These are phyloP conservation scores for Drosophila neonasuta DNA, from an alignment of 2,888 invertebrate genomes.

Conservation along the genomic window DNA sequence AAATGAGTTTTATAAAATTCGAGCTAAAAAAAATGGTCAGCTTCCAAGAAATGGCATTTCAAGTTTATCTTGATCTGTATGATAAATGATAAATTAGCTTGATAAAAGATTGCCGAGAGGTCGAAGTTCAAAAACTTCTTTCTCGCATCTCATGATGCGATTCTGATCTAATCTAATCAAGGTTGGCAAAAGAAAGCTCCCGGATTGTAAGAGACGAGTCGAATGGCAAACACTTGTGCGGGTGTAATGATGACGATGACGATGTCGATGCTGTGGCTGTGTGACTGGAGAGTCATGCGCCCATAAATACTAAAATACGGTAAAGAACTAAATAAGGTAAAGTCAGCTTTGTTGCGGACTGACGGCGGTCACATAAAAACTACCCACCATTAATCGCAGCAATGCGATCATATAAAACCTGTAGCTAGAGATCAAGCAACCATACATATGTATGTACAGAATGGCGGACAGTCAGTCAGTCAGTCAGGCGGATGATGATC, in stretches of 20 bases:
- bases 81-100: conserved; percentile 15
- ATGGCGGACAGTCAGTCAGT: conserved; percentile 28
- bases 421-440: conserved; percentile 55
- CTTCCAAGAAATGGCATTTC: conserved; percentile 35
- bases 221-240: conserved; percentile 47
- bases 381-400: conserved; percentile 65
- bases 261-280: conserved; percentile 19
- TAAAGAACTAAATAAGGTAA: conserved; percentile 66
- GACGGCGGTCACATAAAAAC: conserved; percentile 64
- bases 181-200: conserved; percentile 12
- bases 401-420: conserved; percentile 64
- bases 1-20: conserved; percentile 14
- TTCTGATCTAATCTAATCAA: conserved; percentile 47
- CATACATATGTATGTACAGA: conserved; percentile 4
- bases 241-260: conserved; percentile 60
- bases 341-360: conserved; percentile 57
- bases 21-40: conserved; percentile 21
- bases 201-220: neutral
- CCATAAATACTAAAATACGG: conserved; percentile 56
- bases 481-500: conserved; percentile 61
- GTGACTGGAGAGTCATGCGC: conserved; percentile 51
- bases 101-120: conserved; percentile 41
- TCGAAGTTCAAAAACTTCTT: conserved; percentile 33
- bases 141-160: neutral
- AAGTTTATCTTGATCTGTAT: conserved; percentile 36